A percentile compares a stretch with the other conserved stretches of the same genome.
These are phyloP conservation scores for Pantherophis alleghaniensis DNA, from an alignment of 2,797 vertebrate species.

Conservation along the genomic window DNA sequence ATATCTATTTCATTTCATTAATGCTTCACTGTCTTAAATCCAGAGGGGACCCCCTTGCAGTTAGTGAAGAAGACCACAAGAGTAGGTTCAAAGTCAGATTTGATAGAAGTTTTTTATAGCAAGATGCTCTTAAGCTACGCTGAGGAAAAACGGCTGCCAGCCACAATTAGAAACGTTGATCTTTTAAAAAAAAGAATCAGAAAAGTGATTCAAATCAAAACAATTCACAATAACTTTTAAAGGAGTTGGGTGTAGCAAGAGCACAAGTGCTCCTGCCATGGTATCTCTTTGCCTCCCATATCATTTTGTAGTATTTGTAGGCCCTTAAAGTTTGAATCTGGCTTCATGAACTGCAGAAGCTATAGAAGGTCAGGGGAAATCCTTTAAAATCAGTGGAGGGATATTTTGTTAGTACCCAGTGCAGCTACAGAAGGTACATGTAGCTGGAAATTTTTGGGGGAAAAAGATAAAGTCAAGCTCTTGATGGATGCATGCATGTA, in stretches of 20 bases:
- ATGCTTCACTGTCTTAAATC: slow-evolving; percentile 73
- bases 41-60: slow-evolving; percentile 68
- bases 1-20: slow-evolving; percentile 70
- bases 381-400: too few species aligned
- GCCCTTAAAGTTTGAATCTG: not conserved
- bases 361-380: not conserved
- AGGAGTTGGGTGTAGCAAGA: not conserved
- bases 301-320: not conserved
- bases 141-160: slow-evolving; percentile 28
- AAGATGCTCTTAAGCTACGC: slow-evolving; percentile 53
- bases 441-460: not conserved
- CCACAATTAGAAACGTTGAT: slow-evolving; percentile 45
- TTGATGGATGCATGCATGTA: not conserved
- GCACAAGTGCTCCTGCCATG: not conserved
- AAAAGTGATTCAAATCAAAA: slow-evolving; percentile 52
- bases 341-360: not conserved
- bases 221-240: slow-evolving; percentile 8
- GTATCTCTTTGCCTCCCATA: not conserved
- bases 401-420: not conserved
- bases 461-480: not conserved
- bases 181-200: slow-evolving; percentile 54
- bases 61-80: slow-evolving; percentile 71
- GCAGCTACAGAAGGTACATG: not conserved
- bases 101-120: slow-evolving; percentile 63
- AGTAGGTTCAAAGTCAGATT: slow-evolving; percentile 64